phyloP scores from a whole-genome alignment of 2,797 vertebrate genomes.

The Tokudaia tokunoshimensis region DNA sequence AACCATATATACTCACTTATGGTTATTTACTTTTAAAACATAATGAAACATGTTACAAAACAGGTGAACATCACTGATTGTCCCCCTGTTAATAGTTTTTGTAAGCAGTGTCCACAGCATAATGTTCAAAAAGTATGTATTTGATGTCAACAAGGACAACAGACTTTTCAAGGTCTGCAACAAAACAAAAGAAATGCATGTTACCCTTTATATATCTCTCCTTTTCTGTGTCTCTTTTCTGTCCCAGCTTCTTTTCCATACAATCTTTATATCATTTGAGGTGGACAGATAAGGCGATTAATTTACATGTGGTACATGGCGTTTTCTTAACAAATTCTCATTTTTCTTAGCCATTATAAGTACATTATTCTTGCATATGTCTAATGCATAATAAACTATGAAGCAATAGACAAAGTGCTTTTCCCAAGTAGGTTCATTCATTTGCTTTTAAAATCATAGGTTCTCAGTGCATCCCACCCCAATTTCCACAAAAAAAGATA shows the following conservation, averaged over 20 bases:
- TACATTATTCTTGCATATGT: background rate
- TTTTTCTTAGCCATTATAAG: background rate
- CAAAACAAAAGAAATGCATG: background rate
- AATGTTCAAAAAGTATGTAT: background rate
- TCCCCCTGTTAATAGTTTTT: background rate
- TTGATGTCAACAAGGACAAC: background rate
- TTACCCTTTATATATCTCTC: background rate
- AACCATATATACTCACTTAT: background rate
- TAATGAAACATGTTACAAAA: background rate
- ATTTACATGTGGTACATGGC: background rate
- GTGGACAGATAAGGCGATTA: background rate
- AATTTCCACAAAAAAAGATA: background rate
- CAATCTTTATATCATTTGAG: background rate
- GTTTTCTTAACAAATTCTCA: slow-evolving; percentile 32
- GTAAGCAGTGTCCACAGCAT: background rate
- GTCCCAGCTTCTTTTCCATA: background rate
- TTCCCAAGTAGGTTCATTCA: background rate
- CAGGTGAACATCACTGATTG: background rate
- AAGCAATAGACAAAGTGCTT: background rate
- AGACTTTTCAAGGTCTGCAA: background rate
- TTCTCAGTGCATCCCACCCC: background rate
- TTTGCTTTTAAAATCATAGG: slow-evolving; percentile 45
- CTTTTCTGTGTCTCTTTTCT: background rate
- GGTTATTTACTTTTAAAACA: background rate
- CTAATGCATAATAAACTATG: slow-evolving; percentile 25